Conservation (phyloP, 92 coral and sea anemone genomes). For the Plumapathes pennacea region DNA sequence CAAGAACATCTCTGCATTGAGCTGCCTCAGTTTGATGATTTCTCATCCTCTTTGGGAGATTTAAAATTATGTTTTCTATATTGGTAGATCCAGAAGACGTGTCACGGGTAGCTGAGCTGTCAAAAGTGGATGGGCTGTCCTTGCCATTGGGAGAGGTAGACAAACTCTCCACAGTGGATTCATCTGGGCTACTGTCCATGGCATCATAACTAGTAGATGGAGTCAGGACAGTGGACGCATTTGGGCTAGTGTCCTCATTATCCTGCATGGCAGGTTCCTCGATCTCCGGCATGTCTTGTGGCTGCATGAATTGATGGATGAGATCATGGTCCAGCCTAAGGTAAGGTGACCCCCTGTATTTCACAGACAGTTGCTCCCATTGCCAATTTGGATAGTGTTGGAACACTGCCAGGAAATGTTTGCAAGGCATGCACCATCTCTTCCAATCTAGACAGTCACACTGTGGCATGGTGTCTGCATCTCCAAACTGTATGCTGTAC, state of each 20-base stretch:
- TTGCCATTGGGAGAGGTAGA: not conserved
- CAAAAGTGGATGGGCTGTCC: not conserved
- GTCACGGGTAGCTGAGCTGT: no score
- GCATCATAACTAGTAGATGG: no score
- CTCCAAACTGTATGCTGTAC: conserved; percentile 15
- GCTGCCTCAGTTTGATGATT: conserved; percentile 6
- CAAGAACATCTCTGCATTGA: conserved; percentile 18
- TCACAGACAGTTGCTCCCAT: conserved; percentile 20
- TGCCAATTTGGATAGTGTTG: conserved; percentile 35
- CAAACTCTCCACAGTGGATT: not conserved
- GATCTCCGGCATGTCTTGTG: not conserved
- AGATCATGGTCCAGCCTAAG: conserved; percentile 22
- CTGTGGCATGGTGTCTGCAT: not conserved
- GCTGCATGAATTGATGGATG: conserved; percentile 9
- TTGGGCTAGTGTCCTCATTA: not conserved
- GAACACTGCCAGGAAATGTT: conserved; percentile 40
- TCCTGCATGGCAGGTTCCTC: not conserved
- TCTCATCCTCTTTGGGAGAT: conserved; percentile 8
- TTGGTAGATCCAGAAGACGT: no score
- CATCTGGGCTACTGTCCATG: no score
- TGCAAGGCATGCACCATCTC: conserved; percentile 38
- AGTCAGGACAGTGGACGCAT: no score
- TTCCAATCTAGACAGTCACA: conserved; percentile 42
- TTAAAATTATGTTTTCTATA: no score
- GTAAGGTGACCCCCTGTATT: conserved; percentile 31